A percentile compares a stretch with the other conserved stretches of the same genome.
These are phyloP conservation scores for Phasia obesa DNA, from an alignment of 2,888 invertebrate genomes.

Conservation along the genomic window DNA sequence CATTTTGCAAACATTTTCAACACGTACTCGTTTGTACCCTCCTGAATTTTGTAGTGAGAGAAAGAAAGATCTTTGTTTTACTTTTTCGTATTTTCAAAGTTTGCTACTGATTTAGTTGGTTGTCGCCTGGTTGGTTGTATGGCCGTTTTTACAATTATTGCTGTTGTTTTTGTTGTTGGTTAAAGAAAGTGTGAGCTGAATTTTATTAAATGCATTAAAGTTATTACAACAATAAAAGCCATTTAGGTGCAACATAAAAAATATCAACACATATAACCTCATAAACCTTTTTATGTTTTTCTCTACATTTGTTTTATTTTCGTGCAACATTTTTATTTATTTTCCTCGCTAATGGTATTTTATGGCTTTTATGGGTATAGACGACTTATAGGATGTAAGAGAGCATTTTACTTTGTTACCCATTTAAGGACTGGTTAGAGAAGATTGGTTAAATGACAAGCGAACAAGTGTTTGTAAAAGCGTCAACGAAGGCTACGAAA, in stretches of 20 bases:
- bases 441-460: constrained; percentile 1
- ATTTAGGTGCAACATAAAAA: constrained; percentile 42
- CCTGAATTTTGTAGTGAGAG: constrained; percentile 29
- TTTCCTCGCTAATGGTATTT: neutral
- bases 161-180: constrained; percentile 18
- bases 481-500: neutral
- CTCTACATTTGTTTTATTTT: neutral
- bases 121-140: constrained; percentile 18
- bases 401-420: constrained; percentile 41
- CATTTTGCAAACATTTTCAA: constrained; percentile 22
- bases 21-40: constrained; percentile 31
- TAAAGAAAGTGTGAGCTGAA: constrained; percentile 51
- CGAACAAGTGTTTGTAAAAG: neutral
- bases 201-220: constrained; percentile 61
- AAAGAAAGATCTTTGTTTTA: neutral
- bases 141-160: neutral
- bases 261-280: constrained; percentile 45
- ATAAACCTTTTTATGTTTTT: neutral
- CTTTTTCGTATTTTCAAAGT: constrained; percentile 22
- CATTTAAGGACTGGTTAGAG: constrained; percentile 3
- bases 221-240: constrained; percentile 53
- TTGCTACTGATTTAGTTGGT: constrained; percentile 21
- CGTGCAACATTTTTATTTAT: constrained; percentile 33
- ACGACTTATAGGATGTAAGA: neutral
- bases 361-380: neutral